Evolutionary conservation across 2,888 invertebrate species (phyloP), one percentile per base, ranked within the genome.

Genomic region (Kuschelorhynchus macadamiae): DNA sequence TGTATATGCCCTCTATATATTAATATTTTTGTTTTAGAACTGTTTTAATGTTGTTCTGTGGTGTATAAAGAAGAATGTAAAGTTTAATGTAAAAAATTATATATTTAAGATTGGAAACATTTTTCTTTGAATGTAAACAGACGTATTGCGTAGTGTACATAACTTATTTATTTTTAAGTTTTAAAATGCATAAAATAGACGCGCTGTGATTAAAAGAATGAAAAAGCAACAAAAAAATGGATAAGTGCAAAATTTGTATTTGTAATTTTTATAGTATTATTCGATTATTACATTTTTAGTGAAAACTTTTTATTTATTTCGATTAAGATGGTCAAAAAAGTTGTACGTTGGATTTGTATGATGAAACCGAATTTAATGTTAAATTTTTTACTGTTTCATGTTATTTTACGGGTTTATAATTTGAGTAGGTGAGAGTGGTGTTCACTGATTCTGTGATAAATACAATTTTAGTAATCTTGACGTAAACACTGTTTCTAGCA

Each of bases 361-460:
- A 50, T 42, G 39, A 46, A 77, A 76, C 78, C 78, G 78, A 78
- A 78, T 78, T 78, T 77, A 73, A 75, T 68, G 57, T 57, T 63
- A 55, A 61, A 55, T 46, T 53, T 72, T 74, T 71, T 71, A 75
- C 70, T 77, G 66, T 76, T 77, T 76, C 76, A 77, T 78, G 78
- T 78, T 80, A 25, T 7, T 3, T 76, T 78, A 72, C 57, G 83
- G 82, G 82, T 81, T 82, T 81, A 72, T 80, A 79, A 75, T 74
- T 81, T 81, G 81, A 77, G 77, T 80, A 74, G 71, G 71, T 73
- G 72, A 70, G 76, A 74, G 75, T 73, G 77, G 83, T 84, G 83
- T 84, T 84, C 84, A 84, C 83, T 82, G 81, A 83, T 84, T 83
- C 84, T 84, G 84, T 84, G 84, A 83, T 83, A 83, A 83, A 83